These are phyloP conservation scores for Illadopsis cleaveri DNA, from an alignment of 2,113 vertebrate genomes.

Conservation along the genomic window DNA sequence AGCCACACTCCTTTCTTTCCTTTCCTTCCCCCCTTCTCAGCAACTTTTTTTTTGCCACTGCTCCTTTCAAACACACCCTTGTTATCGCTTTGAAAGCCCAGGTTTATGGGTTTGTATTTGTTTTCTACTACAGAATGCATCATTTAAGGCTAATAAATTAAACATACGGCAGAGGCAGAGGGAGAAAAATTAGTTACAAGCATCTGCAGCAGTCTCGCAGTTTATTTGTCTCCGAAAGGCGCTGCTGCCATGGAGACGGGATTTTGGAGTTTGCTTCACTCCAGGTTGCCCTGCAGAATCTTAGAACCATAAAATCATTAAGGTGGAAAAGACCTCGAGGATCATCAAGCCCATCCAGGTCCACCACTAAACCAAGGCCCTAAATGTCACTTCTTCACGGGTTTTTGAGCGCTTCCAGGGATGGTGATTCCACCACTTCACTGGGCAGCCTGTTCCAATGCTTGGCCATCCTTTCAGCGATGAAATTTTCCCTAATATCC, in stretches of 20 bases:
- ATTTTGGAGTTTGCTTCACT: neutral
- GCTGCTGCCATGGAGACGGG: conserved; percentile 46
- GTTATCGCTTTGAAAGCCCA: conserved; percentile 12
- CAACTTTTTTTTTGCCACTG: conserved; percentile 4
- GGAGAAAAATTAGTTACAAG: conserved; percentile 53
- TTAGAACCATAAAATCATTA: neutral
- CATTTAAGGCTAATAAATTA: conserved; percentile 63
- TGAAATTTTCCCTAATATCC: neutral
- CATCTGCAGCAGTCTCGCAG: conserved; percentile 1
- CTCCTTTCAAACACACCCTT: neutral
- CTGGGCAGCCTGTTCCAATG: neutral
- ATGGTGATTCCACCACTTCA: neutral
- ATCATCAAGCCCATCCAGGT: accelerated
- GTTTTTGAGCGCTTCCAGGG: neutral
- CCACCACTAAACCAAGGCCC: neutral
- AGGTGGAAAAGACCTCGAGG: neutral
- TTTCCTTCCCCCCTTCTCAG: neutral
- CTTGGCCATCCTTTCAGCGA: neutral
- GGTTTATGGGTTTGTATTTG: conserved; percentile 36
- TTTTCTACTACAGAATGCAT: conserved; percentile 53
- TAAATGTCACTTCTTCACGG: neutral
- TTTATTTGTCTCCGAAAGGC: conserved; percentile 25
- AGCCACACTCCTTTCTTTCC: neutral
- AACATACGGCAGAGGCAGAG: conserved; percentile 4
- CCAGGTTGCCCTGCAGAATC: neutral